Conservation (phyloP, 2,113 vertebrate genomes). For the Propithecus coquereli region DNA sequence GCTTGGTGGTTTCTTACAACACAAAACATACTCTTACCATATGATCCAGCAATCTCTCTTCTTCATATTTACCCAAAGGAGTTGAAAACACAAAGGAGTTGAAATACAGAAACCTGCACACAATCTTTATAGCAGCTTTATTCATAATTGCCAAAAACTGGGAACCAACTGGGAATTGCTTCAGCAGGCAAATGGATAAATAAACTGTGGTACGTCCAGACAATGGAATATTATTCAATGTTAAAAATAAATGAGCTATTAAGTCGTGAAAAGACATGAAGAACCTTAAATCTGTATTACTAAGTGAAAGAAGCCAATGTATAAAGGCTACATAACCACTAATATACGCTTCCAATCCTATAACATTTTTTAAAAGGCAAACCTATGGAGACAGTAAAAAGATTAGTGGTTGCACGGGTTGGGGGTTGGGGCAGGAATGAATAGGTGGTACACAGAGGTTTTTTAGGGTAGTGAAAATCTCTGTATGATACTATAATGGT, state of each 20-base stretch:
- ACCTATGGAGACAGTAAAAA: not conserved
- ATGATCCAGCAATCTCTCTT: not conserved
- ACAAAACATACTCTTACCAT: not conserved
- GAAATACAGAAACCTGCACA: not conserved
- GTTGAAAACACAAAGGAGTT: not conserved
- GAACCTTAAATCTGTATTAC: not conserved
- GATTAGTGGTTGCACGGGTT: not conserved
- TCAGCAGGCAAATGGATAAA: not conserved
- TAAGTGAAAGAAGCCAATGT: not conserved
- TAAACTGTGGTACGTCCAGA: not conserved
- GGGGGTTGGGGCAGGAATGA: not conserved
- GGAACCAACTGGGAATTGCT: not conserved
- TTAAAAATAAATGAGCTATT: not conserved
- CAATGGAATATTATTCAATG: not conserved
- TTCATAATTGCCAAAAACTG: not conserved
- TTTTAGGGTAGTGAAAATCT: not conserved
- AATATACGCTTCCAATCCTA: not conserved
- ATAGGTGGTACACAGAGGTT: not conserved
- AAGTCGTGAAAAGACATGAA: not conserved
- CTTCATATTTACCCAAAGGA: not conserved
- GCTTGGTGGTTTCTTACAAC: not conserved
- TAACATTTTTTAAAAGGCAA: not conserved
- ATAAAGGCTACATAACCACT: not conserved
- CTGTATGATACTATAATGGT: not conserved
- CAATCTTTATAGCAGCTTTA: not conserved